Conservation (phyloP, 2,888 invertebrate genomes). For the Drosophila fulvimacula region DNA sequence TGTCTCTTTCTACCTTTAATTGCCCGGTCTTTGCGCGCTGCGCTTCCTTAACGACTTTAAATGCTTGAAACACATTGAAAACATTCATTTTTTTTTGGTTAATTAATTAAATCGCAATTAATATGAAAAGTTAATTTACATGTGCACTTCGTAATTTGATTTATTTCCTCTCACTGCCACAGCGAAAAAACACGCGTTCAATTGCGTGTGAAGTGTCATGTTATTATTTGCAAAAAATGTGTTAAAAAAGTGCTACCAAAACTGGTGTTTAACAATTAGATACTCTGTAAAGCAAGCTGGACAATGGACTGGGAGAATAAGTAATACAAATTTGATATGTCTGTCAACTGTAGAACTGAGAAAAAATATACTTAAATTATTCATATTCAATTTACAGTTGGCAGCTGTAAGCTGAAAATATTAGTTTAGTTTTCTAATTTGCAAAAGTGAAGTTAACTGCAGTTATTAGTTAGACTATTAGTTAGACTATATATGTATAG, state of each 20-base stretch:
- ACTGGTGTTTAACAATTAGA: slow-evolving; percentile 2
- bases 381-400: not conserved
- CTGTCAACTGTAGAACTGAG: not conserved
- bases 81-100: slow-evolving; percentile 46
- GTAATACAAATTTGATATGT: not conserved
- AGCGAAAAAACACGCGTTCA: slow-evolving; percentile 25
- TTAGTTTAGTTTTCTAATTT: not conserved
- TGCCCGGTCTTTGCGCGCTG: slow-evolving; percentile 16
- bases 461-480: not conserved
- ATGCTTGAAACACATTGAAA: slow-evolving; percentile 34
- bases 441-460: not conserved
- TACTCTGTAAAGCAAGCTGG: slow-evolving; percentile 2
- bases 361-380: not conserved
- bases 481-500: too few species aligned
- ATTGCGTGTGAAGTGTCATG: slow-evolving; percentile 56
- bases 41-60: slow-evolving; percentile 49
- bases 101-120: slow-evolving; percentile 76
- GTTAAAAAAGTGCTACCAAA: not conserved
- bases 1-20: slow-evolving; percentile 9
- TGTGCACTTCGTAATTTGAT: slow-evolving; percentile 72
- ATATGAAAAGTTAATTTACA: slow-evolving; percentile 77
- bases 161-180: slow-evolving; percentile 45
- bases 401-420: not conserved
- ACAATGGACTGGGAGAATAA: not conserved
- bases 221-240: slow-evolving; percentile 26